These are phyloP conservation scores for Dromaius novaehollandiae DNA, from an alignment of 2,113 vertebrate species.

Conservation along the genomic window DNA sequence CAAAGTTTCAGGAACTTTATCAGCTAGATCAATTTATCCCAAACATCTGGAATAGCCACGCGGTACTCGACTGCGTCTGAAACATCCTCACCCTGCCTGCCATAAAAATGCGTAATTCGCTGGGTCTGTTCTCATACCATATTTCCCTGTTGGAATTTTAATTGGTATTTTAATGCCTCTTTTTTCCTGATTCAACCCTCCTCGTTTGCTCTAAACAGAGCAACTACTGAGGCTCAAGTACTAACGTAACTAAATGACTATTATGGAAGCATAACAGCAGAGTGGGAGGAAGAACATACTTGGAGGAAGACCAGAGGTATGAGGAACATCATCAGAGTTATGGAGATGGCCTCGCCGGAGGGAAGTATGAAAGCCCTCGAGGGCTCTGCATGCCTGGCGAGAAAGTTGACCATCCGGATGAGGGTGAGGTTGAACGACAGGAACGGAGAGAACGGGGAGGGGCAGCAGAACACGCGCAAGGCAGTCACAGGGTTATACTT, in stretches of 20 bases:
- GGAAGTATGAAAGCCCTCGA: neutral
- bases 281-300: neutral
- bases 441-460: neutral
- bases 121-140: neutral
- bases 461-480: neutral
- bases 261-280: neutral
- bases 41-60: neutral
- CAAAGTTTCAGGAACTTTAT: neutral
- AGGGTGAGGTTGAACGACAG: neutral
- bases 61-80: neutral
- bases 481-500: slow-evolving; percentile 50
- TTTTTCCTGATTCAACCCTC: neutral
- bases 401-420: neutral
- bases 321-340: neutral
- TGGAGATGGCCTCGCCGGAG: neutral
- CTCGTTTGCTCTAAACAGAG: neutral
- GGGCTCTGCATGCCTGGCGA: neutral
- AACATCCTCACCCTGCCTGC: neutral
- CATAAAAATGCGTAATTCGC: neutral
- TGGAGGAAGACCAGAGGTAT: neutral
- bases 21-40: neutral
- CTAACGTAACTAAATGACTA: neutral
- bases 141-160: neutral
- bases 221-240: neutral
- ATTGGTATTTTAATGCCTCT: neutral